Base-by-base conservation (phyloP, 53 echinoderm and acorn worm genomes). In the Zoroaster sp. region DNA sequence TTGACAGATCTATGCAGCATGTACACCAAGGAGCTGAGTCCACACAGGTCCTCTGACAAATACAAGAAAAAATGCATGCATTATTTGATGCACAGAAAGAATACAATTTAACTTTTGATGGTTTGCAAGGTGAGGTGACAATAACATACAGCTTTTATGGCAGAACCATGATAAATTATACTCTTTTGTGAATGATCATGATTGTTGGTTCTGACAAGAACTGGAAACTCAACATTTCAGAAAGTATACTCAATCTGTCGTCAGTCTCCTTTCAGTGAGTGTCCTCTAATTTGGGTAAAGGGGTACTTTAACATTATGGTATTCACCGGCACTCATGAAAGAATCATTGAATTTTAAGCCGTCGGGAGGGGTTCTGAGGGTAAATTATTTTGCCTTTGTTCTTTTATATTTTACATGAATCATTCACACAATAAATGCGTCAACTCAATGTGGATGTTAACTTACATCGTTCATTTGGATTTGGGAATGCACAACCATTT, bases 191-290 rank as follows among this genome's bases (percentile, higher is more conserved):
- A n/a, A n/a, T n/a, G n/a, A n/a, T n/a, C n/a, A n/a, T n/a, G n/a
- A 31, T 69, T 69, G 30, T 35, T 33, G 36, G 69, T 69, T 69
- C 69, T 32, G 31, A 69, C 25, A 69, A 25, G 36, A 69, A 69
- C 30, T 15, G 35, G 36, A 69, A 69, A 69, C 35, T 69, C 69
- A 69, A 35, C 34, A 13, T 25, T 69, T 49, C 32, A 7, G n/a
- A 68, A 17, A 70, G 35, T 14, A 15, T 38, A 37, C 70, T 70
- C 70, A 32, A 37, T 70, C 70, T 34, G 36, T 69, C 30, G 13
- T 69, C 36, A 69, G 25, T 69, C 69, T 69, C 69, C 69, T 69
- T n/a, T n/a, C n/a, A n/a, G n/a, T n/a, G n/a, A n/a, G n/a, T n/a
- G n/a, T n/a, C n/a, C n/a, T n/a, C n/a, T n/a, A n/a, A n/a, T n/a